Evolutionary conservation across 2,797 vertebrate genomes (phyloP).

Genomic region (Erithacus rubecula): DNA sequence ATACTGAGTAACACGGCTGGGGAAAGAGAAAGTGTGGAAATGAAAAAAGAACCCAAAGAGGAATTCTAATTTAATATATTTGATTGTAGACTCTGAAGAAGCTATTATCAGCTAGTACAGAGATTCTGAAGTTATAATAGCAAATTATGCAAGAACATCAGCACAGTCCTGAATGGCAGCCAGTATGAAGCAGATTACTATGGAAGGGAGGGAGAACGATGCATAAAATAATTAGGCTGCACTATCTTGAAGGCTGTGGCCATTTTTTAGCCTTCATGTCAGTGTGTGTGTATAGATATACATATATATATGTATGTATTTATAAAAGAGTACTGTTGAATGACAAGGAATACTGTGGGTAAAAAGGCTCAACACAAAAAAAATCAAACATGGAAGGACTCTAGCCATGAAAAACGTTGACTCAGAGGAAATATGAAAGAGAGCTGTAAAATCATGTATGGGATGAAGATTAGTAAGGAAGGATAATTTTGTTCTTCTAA

Average conservation of each 20-base stretch:
- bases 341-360: not conserved
- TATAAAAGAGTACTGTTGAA: not conserved
- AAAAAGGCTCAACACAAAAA: not conserved
- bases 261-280: not conserved
- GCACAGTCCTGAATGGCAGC: not conserved
- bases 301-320: not conserved
- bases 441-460: not conserved
- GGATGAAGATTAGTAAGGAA: not conserved
- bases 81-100: not conserved
- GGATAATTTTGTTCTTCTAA: not conserved
- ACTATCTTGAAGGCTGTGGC: not conserved
- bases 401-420: not conserved
- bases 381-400: not conserved
- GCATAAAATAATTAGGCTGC: not conserved
- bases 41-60: not conserved
- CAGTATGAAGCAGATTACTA: no score
- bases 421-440: not conserved
- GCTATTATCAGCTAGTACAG: not conserved
- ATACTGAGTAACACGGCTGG: not conserved
- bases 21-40: not conserved
- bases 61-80: not conserved
- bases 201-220: not conserved
- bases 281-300: accelerated
- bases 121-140: not conserved
- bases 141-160: not conserved